These are phyloP conservation scores for Drosophila atripex DNA, from an alignment of 2,888 invertebrate species.

Conservation along the genomic window DNA sequence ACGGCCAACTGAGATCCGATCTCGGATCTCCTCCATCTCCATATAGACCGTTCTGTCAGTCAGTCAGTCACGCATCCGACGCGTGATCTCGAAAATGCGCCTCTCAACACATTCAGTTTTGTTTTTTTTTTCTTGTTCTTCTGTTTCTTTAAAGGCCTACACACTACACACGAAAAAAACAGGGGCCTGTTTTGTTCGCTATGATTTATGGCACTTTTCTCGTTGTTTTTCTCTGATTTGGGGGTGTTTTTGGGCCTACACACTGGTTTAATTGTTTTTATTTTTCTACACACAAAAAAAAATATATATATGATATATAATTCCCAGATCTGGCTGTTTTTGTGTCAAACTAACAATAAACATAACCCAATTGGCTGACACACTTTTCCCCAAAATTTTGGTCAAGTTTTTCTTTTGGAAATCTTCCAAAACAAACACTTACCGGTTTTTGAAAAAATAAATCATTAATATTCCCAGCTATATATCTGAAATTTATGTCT, in stretches of 20 bases:
- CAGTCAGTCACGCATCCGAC: slow-evolving; percentile 28
- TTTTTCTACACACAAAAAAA: slow-evolving; percentile 1
- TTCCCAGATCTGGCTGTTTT: neutral
- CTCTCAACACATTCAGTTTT: slow-evolving; percentile 9
- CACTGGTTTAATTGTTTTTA: slow-evolving; percentile 5
- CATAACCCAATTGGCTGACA: neutral
- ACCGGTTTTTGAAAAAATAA: too few relatives aligned
- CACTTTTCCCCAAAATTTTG: neutral
- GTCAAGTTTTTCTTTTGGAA: neutral
- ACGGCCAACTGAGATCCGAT: neutral
- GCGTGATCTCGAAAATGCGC: slow-evolving; percentile 40
- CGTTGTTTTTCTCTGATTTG: slow-evolving; percentile 2
- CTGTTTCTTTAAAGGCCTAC: slow-evolving; percentile 1
- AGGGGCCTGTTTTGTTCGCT: neutral
- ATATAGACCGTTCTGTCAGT: slow-evolving; percentile 12
- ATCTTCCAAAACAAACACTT: slow-evolving; percentile 2
- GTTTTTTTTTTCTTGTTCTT: slow-evolving; percentile 3
- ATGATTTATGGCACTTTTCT: neutral
- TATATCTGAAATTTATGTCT: too few relatives aligned
- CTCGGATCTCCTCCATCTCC: slow-evolving; percentile 4
- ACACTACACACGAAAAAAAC: neutral
- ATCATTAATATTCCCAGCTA: too few relatives aligned
- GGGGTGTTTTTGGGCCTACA: slow-evolving; percentile 9
- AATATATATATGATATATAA: neutral
- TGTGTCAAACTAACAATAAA: neutral